Percentiles rank a stretch among this genome's conserved stretches.
phyloP scores from a whole-genome alignment of 2,797 vertebrate species.

The Alauda arvensis region DNA sequence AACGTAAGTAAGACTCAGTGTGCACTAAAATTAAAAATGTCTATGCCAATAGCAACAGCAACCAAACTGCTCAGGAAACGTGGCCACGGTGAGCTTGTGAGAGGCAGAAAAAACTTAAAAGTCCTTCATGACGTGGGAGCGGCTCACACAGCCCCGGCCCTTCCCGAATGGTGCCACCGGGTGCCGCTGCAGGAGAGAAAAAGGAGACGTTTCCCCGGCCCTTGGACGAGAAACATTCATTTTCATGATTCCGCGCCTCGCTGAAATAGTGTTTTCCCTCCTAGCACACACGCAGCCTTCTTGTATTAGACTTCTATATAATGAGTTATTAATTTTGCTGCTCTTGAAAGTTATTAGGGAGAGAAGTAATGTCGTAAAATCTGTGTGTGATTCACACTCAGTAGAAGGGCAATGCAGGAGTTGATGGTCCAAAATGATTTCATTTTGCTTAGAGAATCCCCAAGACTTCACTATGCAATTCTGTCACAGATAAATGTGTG shows the following conservation, averaged over 20 bases:
- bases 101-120: neutral
- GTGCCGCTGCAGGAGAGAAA: slow-evolving; percentile 70
- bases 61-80: neutral
- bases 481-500: neutral
- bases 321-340: neutral
- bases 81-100: neutral
- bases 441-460: neutral
- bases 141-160: neutral
- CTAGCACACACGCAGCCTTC: neutral
- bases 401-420: neutral
- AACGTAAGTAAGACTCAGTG: neutral
- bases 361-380: neutral
- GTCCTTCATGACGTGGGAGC: neutral
- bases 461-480: neutral
- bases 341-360: neutral
- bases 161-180: slow-evolving; percentile 39
- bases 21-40: neutral
- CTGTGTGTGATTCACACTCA: neutral
- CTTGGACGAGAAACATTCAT: fast-evolving
- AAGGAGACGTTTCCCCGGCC: neutral
- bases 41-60: neutral
- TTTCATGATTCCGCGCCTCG: neutral
- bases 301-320: neutral
- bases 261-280: neutral
- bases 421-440: neutral